A percentile compares a stretch with the other conserved stretches of the same genome.
Evolutionary conservation across 2,113 vertebrate species (phyloP).

Genomic region (Protobothrops mucrosquamatus): DNA sequence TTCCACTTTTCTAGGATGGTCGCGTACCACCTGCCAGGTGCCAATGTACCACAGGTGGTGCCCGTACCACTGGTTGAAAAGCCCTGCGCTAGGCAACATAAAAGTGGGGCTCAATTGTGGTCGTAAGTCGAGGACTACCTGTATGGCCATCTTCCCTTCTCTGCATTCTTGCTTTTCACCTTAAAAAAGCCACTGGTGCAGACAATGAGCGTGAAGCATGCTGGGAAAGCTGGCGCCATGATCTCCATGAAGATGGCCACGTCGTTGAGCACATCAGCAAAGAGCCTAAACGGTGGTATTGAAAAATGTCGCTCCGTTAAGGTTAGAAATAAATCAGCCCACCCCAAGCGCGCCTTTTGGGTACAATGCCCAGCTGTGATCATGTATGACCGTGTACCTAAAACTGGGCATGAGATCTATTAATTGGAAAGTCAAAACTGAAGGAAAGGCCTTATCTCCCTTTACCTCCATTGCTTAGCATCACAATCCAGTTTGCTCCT

Average conservation of each 20-base stretch:
- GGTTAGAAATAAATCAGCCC: neutral
- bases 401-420: neutral
- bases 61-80: too few relatives aligned
- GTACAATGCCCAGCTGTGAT: neutral
- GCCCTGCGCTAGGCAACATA: neutral
- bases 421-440: neutral
- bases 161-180: slow-evolving; percentile 59
- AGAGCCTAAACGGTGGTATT: slow-evolving; percentile 68
- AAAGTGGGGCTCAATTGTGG: neutral
- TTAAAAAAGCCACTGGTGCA: slow-evolving; percentile 84
- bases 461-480: slow-evolving; percentile 88
- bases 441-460: too few relatives aligned
- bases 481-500: slow-evolving; percentile 89
- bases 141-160: neutral
- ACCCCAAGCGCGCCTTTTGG: neutral
- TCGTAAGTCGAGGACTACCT: neutral
- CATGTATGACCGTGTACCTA: neutral
- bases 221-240: slow-evolving; percentile 76
- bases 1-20: too few relatives aligned
- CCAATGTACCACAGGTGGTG: too few relatives aligned
- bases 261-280: slow-evolving; percentile 87
- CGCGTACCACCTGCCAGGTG: too few relatives aligned
- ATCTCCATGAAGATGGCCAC: slow-evolving; percentile 88
- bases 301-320: neutral
- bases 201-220: slow-evolving; percentile 77